Evolutionary conservation across 2,888 invertebrate species (phyloP), one percentile per base, ranked within the genome.

Genomic region (Ceraclea dissimilis): DNA sequence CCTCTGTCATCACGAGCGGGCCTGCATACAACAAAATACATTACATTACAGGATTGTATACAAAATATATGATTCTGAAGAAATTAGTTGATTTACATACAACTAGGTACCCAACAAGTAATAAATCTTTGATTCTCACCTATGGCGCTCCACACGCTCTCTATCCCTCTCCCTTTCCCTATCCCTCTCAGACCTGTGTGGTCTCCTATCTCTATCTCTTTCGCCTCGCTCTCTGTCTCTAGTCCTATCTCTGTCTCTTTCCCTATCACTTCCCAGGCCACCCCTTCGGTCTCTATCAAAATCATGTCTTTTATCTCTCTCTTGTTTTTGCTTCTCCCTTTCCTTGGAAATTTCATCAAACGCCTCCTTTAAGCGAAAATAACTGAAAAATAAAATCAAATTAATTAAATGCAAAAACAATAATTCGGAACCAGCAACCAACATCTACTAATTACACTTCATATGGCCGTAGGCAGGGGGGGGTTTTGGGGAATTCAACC

Each of bases 291-390:
- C 67, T 20, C 77, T 68, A 50, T 75, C 75, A 18, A 68, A 69
- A 16, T 76, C 75, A 52, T 74, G 67, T n/a, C 76, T 77, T 50
- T 78, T 77, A 63, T 77, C 76, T 64, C 81, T 81, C 63, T 79
- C 79, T 62, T 84, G 84, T 49, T 81, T 79, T 51, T 83, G 81
- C 56, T 79, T 79, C 62, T 83, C 81, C 0, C 84, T 77, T 8
- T 79, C 74, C 44, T 78, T 75, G 44, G 79, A 78, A 71, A 85
- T 81, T 68, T 85, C 86, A 52, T 84, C 83, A 18, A 84, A 83
- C 0, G 86, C 86, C 67, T 82, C 80, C 53, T 86, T 84, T 56
- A 86, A 71, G 66, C 83, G 82, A 56, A 83, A 85, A 65, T 85
- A 86, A 2, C 80, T 80, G 63, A 20, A 65, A 60, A 16, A 22